These are phyloP conservation scores for Pimpla rufipes DNA, from an alignment of 2,888 invertebrate species.

Conservation along the genomic window DNA sequence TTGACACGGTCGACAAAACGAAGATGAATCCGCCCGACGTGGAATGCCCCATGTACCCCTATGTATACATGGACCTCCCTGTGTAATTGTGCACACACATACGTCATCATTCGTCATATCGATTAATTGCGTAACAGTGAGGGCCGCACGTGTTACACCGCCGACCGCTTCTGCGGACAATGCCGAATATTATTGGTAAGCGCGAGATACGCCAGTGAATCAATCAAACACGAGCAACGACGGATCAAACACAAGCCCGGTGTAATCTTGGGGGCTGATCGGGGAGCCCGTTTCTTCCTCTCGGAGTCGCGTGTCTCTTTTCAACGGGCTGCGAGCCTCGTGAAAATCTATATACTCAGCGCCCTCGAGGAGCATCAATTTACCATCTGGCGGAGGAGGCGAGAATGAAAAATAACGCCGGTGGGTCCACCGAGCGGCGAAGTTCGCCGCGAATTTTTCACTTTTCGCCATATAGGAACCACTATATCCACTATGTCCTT, in stretches of 20 bases:
- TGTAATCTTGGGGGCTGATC: not conserved
- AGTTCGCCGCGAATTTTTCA: constrained; percentile 55
- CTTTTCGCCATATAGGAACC: constrained; percentile 14
- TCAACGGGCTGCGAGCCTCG: too few species aligned
- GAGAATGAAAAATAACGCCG: constrained; percentile 59
- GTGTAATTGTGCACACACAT: not conserved
- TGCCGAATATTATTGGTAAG: constrained; percentile 6
- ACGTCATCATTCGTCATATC: constrained; percentile 32
- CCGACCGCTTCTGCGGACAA: constrained; percentile 1
- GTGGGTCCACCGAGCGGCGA: constrained; percentile 15
- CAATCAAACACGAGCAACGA: constrained; percentile 9
- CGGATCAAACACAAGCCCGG: not conserved
- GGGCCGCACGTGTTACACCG: constrained; percentile 9
- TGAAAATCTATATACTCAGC: not conserved
- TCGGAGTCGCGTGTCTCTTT: too few species aligned
- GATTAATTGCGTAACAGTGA: constrained; percentile 11
- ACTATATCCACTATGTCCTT: constrained; percentile 29
- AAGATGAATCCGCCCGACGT: not conserved
- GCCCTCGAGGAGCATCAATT: constrained; percentile 38
- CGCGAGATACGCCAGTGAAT: not conserved
- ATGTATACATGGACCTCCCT: not conserved
- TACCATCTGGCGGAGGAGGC: constrained; percentile 39
- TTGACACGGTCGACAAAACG: not conserved
- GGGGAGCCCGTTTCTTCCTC: not conserved
- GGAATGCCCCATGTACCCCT: not conserved